A percentile compares a stretch with the other conserved stretches of the same genome.
Conservation (phyloP, 1,140 invertebrate genomes). For the Zaprionus lachaisei region DNA sequence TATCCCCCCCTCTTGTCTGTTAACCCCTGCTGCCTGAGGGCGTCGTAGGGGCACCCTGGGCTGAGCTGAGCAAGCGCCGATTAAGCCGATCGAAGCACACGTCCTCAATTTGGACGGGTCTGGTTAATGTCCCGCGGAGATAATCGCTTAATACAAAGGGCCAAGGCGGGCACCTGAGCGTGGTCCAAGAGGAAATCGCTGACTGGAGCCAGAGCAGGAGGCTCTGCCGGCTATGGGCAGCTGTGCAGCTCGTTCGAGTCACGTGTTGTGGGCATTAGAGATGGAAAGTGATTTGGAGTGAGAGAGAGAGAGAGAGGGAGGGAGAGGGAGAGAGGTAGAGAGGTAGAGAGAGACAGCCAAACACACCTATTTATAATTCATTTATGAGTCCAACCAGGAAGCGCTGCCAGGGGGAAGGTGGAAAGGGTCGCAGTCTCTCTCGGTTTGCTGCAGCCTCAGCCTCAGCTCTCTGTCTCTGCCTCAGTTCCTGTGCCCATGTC, state of each 20-base stretch:
- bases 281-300: neutral
- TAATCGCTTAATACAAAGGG: conserved; percentile 69
- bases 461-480: neutral
- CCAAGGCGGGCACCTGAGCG: conserved; percentile 15
- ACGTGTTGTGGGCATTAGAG: conserved; percentile 13
- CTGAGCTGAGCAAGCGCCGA: neutral
- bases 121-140: conserved; percentile 62
- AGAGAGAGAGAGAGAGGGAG: neutral
- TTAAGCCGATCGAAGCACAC: conserved; percentile 42
- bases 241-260: conserved; percentile 7
- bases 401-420: conserved; percentile 1
- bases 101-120: conserved; percentile 49
- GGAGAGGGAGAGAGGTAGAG: neutral
- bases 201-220: neutral
- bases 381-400: conserved; percentile 32
- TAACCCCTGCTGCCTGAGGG: neutral
- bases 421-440: neutral
- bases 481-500: conserved; percentile 14
- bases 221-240: neutral
- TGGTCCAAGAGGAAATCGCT: neutral
- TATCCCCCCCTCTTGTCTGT: neutral
- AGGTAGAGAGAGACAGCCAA: conserved; percentile 10
- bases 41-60: neutral
- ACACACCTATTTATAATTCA: conserved; percentile 65
- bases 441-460: neutral